Base-by-base conservation (phyloP, 2,797 vertebrate species). In the Holocentrus rufus region DNA sequence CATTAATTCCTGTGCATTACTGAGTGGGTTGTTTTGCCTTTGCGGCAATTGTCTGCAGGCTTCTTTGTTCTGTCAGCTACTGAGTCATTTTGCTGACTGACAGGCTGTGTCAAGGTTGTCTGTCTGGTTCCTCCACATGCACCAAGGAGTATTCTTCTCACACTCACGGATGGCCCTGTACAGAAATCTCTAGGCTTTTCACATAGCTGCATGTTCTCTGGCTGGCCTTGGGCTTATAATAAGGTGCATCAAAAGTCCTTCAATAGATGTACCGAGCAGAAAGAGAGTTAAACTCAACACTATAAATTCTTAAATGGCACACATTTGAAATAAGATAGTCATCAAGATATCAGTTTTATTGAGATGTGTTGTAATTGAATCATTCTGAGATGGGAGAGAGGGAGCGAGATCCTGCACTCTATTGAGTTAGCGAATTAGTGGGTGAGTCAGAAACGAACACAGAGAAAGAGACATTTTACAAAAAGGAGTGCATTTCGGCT, bases 91-190 rank as follows among this genome's bases (percentile, higher is more conserved):
- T 58, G 22, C 54, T 44, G 61, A 50, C 14, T 20, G 30, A 67
- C 30, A 22, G 0, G 1, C 18, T 42, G 49, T 71, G 74, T 82
- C 59, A 75, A 74, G 62, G 81, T 67, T 79, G 82, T 79, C 73
- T 50, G 62, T 86, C 87, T 83, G 80, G 83, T 89, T 89, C 36
- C 54, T 63, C 64, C 2, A 17, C 22, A n/a, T 7, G 23, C 46
- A 50, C 58, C 31, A 5, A 65, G 34, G 47, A 13, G 36, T n/a
- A 42, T 69, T 63, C 52, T 59, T 30, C 11, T 17, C 44, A 14
- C 27, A 17, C 39, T 71, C n/a, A 15, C 18, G 23, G 1, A 30
- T 39, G 17, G 27, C 23, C 18, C 1, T 60, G n/a, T 4, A 49
- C 34, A 22, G 57, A 56, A 58, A 65, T 62, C 4, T 36, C 5